phyloP scores from a whole-genome alignment of 1,140 invertebrate species.

The Tetraneura akinire region DNA sequence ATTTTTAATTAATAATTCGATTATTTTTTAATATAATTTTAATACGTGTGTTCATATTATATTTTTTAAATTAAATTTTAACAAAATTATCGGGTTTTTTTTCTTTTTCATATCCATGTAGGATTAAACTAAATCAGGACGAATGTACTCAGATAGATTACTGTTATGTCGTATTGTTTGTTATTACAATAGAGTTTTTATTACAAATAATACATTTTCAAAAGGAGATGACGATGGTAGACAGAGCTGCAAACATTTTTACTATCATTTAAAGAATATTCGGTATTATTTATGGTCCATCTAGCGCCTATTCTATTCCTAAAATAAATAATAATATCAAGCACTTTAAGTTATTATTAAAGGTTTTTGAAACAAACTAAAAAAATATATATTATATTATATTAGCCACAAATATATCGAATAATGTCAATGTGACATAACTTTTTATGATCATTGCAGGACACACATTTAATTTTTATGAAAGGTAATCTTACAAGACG shows the following conservation, averaged over 20 bases:
- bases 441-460: neutral
- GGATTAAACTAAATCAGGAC: neutral
- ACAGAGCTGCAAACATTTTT: neutral
- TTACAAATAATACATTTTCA: neutral
- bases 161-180: too few relatives aligned
- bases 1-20: too few relatives aligned
- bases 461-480: neutral
- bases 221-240: neutral
- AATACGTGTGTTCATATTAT: too few relatives aligned
- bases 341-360: neutral
- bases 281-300: neutral
- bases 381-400: neutral
- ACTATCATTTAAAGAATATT: neutral
- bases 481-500: too few relatives aligned
- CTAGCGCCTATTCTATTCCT: neutral
- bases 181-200: constrained; percentile 24
- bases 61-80: too few relatives aligned
- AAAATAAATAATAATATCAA: neutral
- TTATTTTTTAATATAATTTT: too few relatives aligned
- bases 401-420: too few relatives aligned
- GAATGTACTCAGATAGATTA: neutral
- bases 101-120: neutral
- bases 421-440: too few relatives aligned
- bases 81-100: too few relatives aligned
- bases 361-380: neutral